Conservation (phyloP, 2,888 invertebrate genomes). For the Ptychoptera contaminata region DNA sequence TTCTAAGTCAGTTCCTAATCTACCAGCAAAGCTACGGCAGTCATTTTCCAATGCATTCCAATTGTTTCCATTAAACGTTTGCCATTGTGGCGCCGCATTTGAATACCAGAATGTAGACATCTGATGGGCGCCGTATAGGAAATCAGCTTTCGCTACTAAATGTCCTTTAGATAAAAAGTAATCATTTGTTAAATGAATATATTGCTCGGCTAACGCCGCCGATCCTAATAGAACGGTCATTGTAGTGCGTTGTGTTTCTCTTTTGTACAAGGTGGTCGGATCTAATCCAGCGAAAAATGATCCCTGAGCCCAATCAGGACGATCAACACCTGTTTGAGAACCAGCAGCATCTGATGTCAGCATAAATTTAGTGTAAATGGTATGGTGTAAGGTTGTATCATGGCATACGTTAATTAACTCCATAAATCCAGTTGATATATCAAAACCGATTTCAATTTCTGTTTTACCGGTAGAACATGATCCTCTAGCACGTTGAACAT, state of each 20-base stretch:
- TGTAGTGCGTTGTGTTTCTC: slow-evolving; percentile 14
- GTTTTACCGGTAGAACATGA: slow-evolving; percentile 12
- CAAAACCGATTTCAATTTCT: slow-evolving; percentile 18
- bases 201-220: slow-evolving; percentile 14
- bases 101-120: slow-evolving; percentile 35
- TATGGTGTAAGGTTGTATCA: slow-evolving; percentile 14
- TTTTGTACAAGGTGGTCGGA: slow-evolving; percentile 12
- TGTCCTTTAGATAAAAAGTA: slow-evolving; percentile 33
- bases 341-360: slow-evolving; percentile 14
- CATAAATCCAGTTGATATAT: slow-evolving; percentile 14
- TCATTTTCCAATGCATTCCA: slow-evolving; percentile 24
- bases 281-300: slow-evolving; percentile 13
- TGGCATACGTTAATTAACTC: slow-evolving; percentile 18
- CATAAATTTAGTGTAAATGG: slow-evolving; percentile 16
- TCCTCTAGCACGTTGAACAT: slow-evolving; percentile 9
- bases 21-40: slow-evolving; percentile 17
- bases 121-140: slow-evolving; percentile 33
- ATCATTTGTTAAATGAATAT: slow-evolving; percentile 11
- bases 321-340: slow-evolving; percentile 15
- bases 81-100: slow-evolving; percentile 41
- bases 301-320: slow-evolving; percentile 14
- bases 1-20: slow-evolving; percentile 12
- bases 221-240: slow-evolving; percentile 17
- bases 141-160: slow-evolving; percentile 34
- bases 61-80: slow-evolving; percentile 30